Evolutionary conservation across 2,113 vertebrate species (phyloP).

Genomic region (Apistogramma diplotaenia): DNA sequence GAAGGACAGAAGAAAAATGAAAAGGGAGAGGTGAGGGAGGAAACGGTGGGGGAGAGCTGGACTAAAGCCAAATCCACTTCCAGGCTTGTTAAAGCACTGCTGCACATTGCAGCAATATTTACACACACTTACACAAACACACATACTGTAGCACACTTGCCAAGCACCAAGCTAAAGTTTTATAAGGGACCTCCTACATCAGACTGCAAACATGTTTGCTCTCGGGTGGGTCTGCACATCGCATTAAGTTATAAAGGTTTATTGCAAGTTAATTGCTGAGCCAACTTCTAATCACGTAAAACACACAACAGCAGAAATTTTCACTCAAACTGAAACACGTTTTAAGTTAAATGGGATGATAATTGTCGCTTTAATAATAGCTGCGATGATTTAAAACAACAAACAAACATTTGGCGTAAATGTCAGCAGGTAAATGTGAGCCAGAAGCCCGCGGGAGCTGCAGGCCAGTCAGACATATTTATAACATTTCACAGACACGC

Average conservation of each 20-base stretch:
- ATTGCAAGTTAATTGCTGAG: slow-evolving; percentile 53
- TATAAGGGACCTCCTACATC: slow-evolving; percentile 43
- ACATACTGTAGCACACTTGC: neutral
- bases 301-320: neutral
- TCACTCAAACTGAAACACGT: neutral
- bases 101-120: slow-evolving; percentile 19
- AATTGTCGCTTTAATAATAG: neutral
- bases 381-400: too few species aligned
- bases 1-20: slow-evolving; percentile 14
- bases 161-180: neutral
- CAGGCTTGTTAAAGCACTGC: slow-evolving; percentile 45
- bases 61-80: slow-evolving; percentile 47
- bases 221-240: slow-evolving; percentile 21
- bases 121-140: neutral
- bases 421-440: slow-evolving; percentile 1
- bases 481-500: slow-evolving; percentile 37
- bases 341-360: neutral
- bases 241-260: slow-evolving; percentile 48
- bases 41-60: slow-evolving; percentile 13
- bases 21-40: slow-evolving; percentile 10
- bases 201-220: slow-evolving; percentile 18
- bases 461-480: slow-evolving; percentile 30
- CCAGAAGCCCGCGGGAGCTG: slow-evolving; percentile 5
- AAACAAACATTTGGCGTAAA: slow-evolving; percentile 11
- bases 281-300: slow-evolving; percentile 8